These are phyloP conservation scores for Heteromurus nitidus DNA, from an alignment of 2,888 invertebrate genomes.

Conservation along the genomic window DNA sequence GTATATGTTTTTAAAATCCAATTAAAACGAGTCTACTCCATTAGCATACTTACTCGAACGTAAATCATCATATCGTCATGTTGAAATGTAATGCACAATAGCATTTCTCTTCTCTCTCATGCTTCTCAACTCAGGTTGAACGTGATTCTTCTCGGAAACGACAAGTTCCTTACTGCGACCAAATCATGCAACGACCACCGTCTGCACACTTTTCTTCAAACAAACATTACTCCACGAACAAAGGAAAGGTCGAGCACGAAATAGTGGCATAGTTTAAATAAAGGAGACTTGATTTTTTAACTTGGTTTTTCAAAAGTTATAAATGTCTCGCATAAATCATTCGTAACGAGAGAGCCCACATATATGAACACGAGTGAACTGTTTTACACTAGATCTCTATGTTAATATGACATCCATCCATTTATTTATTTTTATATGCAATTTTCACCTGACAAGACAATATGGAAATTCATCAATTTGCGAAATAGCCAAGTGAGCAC, in stretches of 20 bases:
- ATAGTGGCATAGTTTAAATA: too few relatives aligned
- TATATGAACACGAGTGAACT: neutral
- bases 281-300: neutral
- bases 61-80: too few relatives aligned
- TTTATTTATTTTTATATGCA: too few relatives aligned
- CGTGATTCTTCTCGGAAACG: conserved; percentile 49
- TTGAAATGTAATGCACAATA: neutral
- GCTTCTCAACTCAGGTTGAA: too few relatives aligned
- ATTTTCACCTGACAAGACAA: conserved; percentile 17
- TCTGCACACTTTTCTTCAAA: neutral
- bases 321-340: neutral
- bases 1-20: neutral
- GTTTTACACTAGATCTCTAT: conserved; percentile 29
- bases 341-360: neutral
- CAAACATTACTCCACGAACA: too few relatives aligned
- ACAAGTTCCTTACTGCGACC: neutral
- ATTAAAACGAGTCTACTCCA: conserved; percentile 5
- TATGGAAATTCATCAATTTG: neutral
- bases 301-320: neutral
- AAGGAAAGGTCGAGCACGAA: too few relatives aligned
- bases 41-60: too few relatives aligned
- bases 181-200: neutral
- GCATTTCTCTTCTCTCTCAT: neutral
- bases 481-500: neutral
- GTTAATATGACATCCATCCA: conserved; percentile 39